Base-by-base conservation (phyloP, 2,888 invertebrate species). In the Thecocarcelia acutangulata region DNA sequence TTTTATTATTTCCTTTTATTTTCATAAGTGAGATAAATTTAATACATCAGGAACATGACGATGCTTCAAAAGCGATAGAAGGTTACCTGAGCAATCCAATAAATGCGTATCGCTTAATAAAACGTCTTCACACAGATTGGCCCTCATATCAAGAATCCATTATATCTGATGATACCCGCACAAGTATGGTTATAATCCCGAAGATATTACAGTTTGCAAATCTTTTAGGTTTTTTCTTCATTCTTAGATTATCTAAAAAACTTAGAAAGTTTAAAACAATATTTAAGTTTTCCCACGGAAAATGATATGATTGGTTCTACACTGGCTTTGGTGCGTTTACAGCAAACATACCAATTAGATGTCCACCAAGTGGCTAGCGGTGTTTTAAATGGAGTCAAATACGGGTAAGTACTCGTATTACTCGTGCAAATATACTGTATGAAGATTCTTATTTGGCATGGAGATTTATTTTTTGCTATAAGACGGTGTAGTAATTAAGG, bases 261-360 rank as follows among this genome's bases (percentile, higher is more conserved):
- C 87, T 93, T 97, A 85, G 94, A 95, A 15, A 93, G 92, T 86
- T 93, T 93, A 84, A 93, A 95, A 74, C 92, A 91, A 64, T 94
- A 93, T 82, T 92, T 96, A 83, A 95, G 96, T 89, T 97, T 97
- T 90, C 98, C 98, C 0, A 94, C 95, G 0, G 93, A 95, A 83
- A 98, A 98, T 89, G 99, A 99, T 90, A 92, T 99, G 84, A 94
- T 95, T 85, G 99, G 99, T 0, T 98, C 98, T 5, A 98, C 98
- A 4, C 94, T 95, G 69, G 99, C 98, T 1, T 92, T 99, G 76
- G 96, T 97, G 78, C 93, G 99, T 58, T 93, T 99, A 9, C 98
- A 99, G 90, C 96, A 97, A 87, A 98, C 98, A 0, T 98, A 99
- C 90, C 94, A 95, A 85, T 92, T 98, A 70, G 95, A 97, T 83